Percentiles rank a stretch among this genome's conserved stretches.
These are phyloP conservation scores for Asarcornis scutulata DNA, from an alignment of 2,113 vertebrate genomes.

Conservation along the genomic window DNA sequence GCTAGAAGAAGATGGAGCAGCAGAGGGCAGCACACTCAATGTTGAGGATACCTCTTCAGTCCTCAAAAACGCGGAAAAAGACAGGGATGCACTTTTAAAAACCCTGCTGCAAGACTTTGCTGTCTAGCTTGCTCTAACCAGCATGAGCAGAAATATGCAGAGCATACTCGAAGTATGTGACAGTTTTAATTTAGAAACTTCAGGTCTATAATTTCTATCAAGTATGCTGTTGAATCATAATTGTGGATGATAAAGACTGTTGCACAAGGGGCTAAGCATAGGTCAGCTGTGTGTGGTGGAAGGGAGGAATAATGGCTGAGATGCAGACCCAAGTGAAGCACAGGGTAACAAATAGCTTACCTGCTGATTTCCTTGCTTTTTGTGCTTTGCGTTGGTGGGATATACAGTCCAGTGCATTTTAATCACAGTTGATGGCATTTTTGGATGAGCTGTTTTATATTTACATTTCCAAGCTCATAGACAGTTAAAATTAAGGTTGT, in stretches of 20 bases:
- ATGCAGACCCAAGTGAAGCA: not conserved
- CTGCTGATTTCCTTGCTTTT: slow-evolving; percentile 13
- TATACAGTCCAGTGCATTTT: not conserved
- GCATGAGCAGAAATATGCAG: not conserved
- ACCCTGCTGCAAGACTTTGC: not conserved
- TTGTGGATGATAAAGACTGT: not conserved
- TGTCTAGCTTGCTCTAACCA: not conserved
- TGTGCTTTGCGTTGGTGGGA: not conserved
- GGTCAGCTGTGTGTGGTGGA: not conserved
- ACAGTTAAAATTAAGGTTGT: slow-evolving; percentile 3
- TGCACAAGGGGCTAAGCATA: not conserved
- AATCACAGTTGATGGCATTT: not conserved
- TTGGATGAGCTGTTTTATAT: not conserved
- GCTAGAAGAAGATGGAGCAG: not conserved
- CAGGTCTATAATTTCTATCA: not conserved
- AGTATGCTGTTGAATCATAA: not conserved
- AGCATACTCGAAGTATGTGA: not conserved
- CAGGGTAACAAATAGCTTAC: not conserved
- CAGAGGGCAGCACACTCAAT: slow-evolving; percentile 70
- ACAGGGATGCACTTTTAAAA: not conserved
- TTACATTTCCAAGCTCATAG: slow-evolving; percentile 30
- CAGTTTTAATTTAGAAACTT: not conserved
- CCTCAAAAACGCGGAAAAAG: not conserved
- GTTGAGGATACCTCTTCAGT: not conserved
- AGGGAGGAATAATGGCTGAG: not conserved